Percentiles rank a stretch among this genome's conserved stretches.
Evolutionary conservation across 2,797 vertebrate species (phyloP).

Genomic region (Esox lucius): DNA sequence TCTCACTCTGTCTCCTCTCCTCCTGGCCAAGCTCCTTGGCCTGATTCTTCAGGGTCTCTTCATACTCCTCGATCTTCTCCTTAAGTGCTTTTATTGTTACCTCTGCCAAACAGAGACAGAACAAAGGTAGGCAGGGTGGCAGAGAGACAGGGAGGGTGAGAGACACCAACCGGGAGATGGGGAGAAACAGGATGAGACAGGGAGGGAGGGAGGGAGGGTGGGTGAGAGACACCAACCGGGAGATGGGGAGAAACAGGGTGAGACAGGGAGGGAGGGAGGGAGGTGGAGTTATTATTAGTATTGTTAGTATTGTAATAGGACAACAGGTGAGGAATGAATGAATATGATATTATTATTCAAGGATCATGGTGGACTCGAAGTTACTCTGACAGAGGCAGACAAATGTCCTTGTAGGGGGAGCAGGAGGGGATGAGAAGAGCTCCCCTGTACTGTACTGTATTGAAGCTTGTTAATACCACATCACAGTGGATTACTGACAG

Average conservation of each 20-base stretch:
- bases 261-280: background rate
- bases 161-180: background rate
- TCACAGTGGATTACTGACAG: constrained; percentile 29
- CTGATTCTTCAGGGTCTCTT: constrained; percentile 83
- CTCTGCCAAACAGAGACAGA: constrained; percentile 67
- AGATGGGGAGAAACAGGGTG: too few species aligned
- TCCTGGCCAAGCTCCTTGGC: constrained; percentile 82
- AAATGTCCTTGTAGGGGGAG: background rate
- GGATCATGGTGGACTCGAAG: background rate
- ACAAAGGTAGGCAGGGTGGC: constrained; percentile 3
- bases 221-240: background rate
- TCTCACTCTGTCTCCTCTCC: constrained; percentile 69
- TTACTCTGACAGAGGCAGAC: background rate
- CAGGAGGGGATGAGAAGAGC: background rate
- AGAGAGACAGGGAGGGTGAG: constrained; percentile 9
- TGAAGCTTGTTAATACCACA: constrained; percentile 10
- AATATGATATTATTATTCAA: background rate
- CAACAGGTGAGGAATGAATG: background rate
- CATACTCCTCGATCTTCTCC: constrained; percentile 88
- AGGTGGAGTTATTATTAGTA: too few species aligned
- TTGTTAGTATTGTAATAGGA: background rate
- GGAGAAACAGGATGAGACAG: background rate
- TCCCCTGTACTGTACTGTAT: background rate
- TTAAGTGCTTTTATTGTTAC: constrained; percentile 92
- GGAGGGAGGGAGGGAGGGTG: background rate